These are phyloP conservation scores for Corapipo altera DNA, from an alignment of 2,113 vertebrate genomes.

Conservation along the genomic window DNA sequence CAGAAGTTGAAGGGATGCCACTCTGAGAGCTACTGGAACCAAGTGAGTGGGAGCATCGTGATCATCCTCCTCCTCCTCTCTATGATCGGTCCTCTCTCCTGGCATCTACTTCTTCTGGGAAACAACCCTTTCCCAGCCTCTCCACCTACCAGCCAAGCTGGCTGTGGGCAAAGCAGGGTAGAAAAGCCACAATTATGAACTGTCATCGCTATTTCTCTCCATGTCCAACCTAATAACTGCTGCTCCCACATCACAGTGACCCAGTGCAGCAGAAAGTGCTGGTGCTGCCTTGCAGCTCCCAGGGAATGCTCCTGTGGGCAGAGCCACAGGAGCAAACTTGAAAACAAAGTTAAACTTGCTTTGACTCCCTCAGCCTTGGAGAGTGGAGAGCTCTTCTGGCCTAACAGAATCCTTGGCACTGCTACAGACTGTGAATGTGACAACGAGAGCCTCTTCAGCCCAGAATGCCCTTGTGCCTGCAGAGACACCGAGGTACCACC, in stretches of 20 bases:
- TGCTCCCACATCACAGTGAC: not conserved
- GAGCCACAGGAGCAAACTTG: rapidly evolving
- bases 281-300: not conserved
- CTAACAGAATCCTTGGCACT: rapidly evolving
- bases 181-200: not conserved
- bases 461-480: rapidly evolving
- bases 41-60: not conserved
- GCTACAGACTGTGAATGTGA: rapidly evolving
- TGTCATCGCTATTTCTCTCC: not conserved
- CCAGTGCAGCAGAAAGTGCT: not conserved
- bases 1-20: not conserved
- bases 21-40: not conserved
- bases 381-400: not conserved
- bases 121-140: not conserved
- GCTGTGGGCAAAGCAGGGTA: not conserved
- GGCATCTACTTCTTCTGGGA: not conserved
- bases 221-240: conserved; percentile 23
- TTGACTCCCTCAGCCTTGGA: not conserved
- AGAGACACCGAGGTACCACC: not conserved
- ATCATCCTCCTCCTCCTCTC: not conserved
- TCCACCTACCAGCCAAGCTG: not conserved
- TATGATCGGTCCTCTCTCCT: rapidly evolving
- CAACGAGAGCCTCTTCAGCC: not conserved
- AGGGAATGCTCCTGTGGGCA: not conserved
- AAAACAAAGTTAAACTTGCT: not conserved